Evolutionary conservation across 2,797 vertebrate species (phyloP).

Genomic region (Malurus splendens): DNA sequence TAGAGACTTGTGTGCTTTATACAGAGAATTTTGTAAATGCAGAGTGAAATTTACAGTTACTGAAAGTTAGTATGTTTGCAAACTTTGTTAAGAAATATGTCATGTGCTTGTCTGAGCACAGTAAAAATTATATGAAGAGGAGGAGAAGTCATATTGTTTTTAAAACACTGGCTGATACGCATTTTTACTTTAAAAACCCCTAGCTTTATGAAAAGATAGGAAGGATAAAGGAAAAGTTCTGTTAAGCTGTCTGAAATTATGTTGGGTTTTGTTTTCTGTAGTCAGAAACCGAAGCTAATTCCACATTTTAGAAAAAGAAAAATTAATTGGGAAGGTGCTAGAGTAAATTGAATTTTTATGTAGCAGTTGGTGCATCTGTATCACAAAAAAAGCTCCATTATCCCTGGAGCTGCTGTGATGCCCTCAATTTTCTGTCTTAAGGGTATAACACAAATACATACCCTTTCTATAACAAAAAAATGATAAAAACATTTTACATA

Average conservation of each 20-base stretch:
- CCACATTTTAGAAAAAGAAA: neutral
- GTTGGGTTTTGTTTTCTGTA: neutral
- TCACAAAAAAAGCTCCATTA: slow-evolving; percentile 5
- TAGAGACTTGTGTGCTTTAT: neutral
- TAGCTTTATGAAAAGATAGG: neutral
- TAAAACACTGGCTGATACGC: neutral
- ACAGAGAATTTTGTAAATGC: neutral
- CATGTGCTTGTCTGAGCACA: neutral
- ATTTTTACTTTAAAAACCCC: neutral
- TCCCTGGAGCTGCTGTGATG: neutral
- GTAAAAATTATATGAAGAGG: neutral
- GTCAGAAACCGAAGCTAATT: neutral
- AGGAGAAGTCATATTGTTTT: neutral
- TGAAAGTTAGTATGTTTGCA: neutral
- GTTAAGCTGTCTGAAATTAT: neutral
- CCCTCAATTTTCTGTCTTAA: neutral
- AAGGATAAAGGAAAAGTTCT: neutral
- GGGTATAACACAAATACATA: neutral
- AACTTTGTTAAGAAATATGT: neutral
- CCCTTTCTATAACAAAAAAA: neutral
- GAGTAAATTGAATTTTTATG: slow-evolving; percentile 12
- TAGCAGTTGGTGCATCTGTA: neutral
- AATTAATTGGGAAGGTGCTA: slow-evolving; percentile 23
- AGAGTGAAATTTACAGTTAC: neutral
- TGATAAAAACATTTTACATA: neutral